phyloP scores from a whole-genome alignment of 2,888 invertebrate species.

The Chaitophorus viminalis region DNA sequence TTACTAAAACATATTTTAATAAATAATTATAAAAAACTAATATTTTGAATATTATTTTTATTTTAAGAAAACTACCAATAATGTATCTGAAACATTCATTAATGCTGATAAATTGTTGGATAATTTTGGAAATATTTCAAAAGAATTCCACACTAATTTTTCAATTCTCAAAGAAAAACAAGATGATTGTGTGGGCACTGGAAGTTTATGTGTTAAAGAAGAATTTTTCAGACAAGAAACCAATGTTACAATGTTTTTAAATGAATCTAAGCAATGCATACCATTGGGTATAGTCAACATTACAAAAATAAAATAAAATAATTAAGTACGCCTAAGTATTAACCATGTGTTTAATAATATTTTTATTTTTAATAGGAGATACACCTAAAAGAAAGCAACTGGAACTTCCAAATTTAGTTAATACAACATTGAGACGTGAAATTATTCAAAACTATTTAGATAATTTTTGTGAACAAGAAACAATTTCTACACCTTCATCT shows the following conservation, averaged over 20 bases:
- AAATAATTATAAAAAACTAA: background rate
- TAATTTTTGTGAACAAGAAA: slow-evolving; percentile 16
- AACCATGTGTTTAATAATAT: background rate
- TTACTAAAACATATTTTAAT: background rate
- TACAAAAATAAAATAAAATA: background rate
- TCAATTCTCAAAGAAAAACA: slow-evolving; percentile 48
- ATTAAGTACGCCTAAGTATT: background rate
- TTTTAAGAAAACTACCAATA: slow-evolving; percentile 21
- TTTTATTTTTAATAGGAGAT: slow-evolving; percentile 63
- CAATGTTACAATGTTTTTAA: slow-evolving; percentile 49
- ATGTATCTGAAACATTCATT: background rate
- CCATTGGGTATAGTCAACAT: slow-evolving; percentile 31
- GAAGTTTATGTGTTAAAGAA: slow-evolving; percentile 57
- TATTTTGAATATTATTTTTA: slow-evolving; percentile 18
- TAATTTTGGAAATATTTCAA: slow-evolving; percentile 34
- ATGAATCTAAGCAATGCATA: slow-evolving; percentile 41
- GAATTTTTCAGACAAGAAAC: slow-evolving; percentile 59
- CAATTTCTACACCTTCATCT: slow-evolving; percentile 23
- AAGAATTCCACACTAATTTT: slow-evolving; percentile 34
- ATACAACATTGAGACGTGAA: slow-evolving; percentile 57
- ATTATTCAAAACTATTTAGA: slow-evolving; percentile 40
- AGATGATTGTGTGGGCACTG: slow-evolving; percentile 47
- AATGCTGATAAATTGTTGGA: slow-evolving; percentile 7
- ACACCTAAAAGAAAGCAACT: slow-evolving; percentile 65
- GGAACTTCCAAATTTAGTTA: slow-evolving; percentile 41